A percentile compares a stretch with the other conserved stretches of the same genome.
Conservation (phyloP, 2,797 vertebrate genomes). For the Notamacropus eugenii region DNA sequence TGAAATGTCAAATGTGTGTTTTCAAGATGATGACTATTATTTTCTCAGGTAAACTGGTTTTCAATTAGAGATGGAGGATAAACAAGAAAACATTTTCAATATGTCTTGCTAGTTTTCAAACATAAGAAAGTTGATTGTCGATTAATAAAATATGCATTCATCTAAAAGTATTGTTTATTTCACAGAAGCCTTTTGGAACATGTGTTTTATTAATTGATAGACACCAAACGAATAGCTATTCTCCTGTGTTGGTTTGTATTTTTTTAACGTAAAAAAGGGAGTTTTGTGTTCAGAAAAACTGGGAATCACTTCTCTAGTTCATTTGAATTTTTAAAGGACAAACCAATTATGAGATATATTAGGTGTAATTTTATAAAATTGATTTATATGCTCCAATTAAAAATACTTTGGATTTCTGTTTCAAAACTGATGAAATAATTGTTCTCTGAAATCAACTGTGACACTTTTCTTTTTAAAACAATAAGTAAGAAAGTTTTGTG, state of each 20-base stretch:
- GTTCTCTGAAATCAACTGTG: neutral
- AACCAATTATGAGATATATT: neutral
- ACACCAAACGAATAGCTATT: neutral
- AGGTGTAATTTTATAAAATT: neutral
- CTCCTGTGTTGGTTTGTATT: neutral
- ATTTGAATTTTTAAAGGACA: neutral
- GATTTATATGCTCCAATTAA: neutral
- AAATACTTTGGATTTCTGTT: neutral
- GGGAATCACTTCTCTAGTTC: neutral
- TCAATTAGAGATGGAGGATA: neutral
- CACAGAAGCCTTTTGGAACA: neutral
- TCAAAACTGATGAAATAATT: neutral
- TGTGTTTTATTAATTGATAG: neutral
- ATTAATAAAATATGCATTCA: neutral
- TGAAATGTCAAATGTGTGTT: slow-evolving; percentile 1
- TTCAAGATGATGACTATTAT: neutral
- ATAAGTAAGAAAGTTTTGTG: neutral
- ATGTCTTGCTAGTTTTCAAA: neutral
- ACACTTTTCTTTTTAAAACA: neutral
- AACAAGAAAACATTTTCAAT: neutral
- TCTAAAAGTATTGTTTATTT: neutral
- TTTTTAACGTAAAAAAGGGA: neutral
- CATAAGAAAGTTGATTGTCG: neutral
- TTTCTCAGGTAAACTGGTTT: slow-evolving; percentile 19
- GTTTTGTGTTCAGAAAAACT: neutral